Evolutionary conservation across 2,797 vertebrate genomes (phyloP).

Genomic region (Crenichthys baileyi): DNA sequence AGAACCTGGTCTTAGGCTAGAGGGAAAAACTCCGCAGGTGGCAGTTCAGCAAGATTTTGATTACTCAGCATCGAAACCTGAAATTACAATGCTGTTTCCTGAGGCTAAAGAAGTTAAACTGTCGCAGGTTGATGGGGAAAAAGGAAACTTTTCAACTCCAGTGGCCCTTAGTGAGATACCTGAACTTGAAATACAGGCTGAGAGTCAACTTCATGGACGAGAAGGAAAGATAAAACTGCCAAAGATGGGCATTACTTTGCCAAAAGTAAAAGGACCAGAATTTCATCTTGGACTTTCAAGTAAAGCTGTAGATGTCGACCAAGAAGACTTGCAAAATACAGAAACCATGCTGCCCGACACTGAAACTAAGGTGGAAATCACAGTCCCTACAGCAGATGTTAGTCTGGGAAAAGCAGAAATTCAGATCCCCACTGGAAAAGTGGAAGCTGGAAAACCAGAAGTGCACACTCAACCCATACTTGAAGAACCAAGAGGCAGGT

Average conservation of each 20-base stretch:
- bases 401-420: constrained; percentile 24
- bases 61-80: constrained; percentile 52
- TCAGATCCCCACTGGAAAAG: neutral
- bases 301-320: neutral
- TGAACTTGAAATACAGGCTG: neutral
- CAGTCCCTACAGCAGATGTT: neutral
- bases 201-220: neutral
- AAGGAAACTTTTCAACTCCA: neutral
- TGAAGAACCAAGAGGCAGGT: constrained; percentile 31
- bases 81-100: neutral
- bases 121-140: neutral
- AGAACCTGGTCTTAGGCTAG: constrained; percentile 11
- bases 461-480: constrained; percentile 17
- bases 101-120: neutral
- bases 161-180: neutral
- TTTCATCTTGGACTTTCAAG: neutral
- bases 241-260: neutral
- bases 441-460: constrained; percentile 17
- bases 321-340: neutral
- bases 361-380: neutral
- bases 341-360: neutral
- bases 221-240: neutral
- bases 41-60: constrained; percentile 28
- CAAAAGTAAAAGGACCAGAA: neutral
- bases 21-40: constrained; percentile 27